Conservation (phyloP, 2,797 vertebrate species). For the Ptychobarbus kaznakovi region DNA sequence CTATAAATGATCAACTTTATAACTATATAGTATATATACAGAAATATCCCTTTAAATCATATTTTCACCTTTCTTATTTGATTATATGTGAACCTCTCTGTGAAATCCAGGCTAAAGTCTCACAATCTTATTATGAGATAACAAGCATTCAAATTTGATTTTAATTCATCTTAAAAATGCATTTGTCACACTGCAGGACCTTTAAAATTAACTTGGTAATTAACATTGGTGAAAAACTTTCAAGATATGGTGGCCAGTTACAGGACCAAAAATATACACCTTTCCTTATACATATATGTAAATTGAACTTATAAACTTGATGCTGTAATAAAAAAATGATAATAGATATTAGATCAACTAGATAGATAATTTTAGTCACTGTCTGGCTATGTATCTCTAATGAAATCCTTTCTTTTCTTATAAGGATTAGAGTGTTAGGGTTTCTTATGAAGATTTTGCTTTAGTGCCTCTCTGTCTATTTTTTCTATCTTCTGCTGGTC, state of each 20-base stretch:
- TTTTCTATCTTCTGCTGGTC: not conserved
- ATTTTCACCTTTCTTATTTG: not conserved
- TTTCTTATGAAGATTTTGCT: constrained; percentile 6
- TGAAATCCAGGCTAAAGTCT: too few species aligned
- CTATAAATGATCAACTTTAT: not conserved
- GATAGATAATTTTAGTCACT: not conserved
- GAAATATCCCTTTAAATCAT: not conserved
- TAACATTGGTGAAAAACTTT: not conserved
- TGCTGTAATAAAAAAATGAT: not conserved
- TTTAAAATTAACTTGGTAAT: not conserved
- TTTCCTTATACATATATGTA: not conserved
- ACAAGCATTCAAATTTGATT: too few species aligned
- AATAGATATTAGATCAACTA: not conserved
- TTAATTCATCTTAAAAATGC: not conserved
- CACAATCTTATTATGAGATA: too few species aligned
- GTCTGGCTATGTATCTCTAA: not conserved
- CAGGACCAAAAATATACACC: not conserved
- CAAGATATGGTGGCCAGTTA: not conserved
- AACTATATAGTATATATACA: not conserved
- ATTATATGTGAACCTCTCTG: not conserved
- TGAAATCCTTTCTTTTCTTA: not conserved
- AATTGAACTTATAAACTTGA: not conserved
- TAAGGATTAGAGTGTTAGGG: not conserved
- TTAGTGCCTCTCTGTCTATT: not conserved
- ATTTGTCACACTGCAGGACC: not conserved